Evolutionary conservation across 2,113 vertebrate genomes (phyloP).

Genomic region (Quiscalus mexicanus): DNA sequence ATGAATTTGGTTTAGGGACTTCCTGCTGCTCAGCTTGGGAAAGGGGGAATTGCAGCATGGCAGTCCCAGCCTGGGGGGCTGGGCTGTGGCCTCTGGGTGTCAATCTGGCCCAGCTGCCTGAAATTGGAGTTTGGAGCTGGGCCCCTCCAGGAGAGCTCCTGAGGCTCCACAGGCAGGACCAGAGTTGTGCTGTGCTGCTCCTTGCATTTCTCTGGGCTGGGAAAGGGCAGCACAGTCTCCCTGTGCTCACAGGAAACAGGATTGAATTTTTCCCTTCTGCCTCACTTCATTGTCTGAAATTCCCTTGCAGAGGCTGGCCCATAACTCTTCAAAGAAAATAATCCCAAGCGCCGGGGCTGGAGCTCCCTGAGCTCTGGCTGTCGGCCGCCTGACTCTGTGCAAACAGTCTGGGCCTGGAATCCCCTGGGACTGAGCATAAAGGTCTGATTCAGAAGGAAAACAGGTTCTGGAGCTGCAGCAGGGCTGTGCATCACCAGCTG

Average conservation of each 20-base stretch:
- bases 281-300: slow-evolving; percentile 42
- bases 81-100: not conserved
- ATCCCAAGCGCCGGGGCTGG: not conserved
- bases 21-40: not conserved
- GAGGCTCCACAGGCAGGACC: accelerated
- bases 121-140: not conserved
- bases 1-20: accelerated
- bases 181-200: accelerated
- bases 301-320: not conserved
- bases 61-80: not conserved
- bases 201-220: accelerated
- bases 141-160: not conserved
- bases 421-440: slow-evolving; percentile 2
- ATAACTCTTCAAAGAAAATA: not conserved
- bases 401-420: slow-evolving; percentile 33
- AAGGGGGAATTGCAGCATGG: not conserved
- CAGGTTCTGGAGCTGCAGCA: not conserved
- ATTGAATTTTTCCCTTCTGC: slow-evolving; percentile 16
- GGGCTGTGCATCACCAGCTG: accelerated
- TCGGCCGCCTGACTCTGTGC: not conserved
- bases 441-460: not conserved
- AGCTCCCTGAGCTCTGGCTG: not conserved
- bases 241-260: not conserved
- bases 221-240: not conserved
- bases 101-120: not conserved